Conservation (phyloP, 2,888 invertebrate genomes). For the Steinernema hermaphroditum region DNA sequence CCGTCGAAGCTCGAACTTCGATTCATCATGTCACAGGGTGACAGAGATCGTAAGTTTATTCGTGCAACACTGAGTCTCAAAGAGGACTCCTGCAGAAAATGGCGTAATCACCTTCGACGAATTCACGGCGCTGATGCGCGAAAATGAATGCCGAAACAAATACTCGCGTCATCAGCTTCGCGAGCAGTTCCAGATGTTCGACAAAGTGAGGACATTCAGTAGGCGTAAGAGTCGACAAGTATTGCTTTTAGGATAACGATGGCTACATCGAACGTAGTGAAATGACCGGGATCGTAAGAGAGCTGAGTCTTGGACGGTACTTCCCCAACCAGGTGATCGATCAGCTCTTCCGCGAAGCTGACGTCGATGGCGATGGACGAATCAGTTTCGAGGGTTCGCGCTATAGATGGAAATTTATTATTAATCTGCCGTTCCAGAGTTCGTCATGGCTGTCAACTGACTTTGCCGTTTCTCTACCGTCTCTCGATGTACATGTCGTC, state of each 20-base stretch:
- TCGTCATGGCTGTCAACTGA: conserved; percentile 62
- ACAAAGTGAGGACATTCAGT: conserved; percentile 46
- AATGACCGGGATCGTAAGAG: conserved; percentile 60
- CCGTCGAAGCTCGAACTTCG: conserved; percentile 61
- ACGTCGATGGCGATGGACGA: conserved; percentile 63
- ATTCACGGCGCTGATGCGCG: conserved; percentile 59
- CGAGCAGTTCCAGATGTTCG: conserved; percentile 63
- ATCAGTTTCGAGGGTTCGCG: conserved; percentile 62
- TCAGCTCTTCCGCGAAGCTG: conserved; percentile 62
- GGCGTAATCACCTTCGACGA: conserved; percentile 65
- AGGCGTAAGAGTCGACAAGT: background rate
- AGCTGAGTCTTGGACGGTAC: conserved; percentile 55
- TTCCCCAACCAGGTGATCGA: conserved; percentile 62
- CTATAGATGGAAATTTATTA: background rate
- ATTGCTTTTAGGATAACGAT: conserved; percentile 60
- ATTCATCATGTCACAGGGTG: conserved; percentile 63
- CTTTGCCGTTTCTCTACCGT: background rate
- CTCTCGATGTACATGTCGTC: background rate
- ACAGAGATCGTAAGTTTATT: conserved; percentile 60
- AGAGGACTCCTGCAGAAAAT: conserved; percentile 52
- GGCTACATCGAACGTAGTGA: conserved; percentile 63
- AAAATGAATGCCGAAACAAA: conserved; percentile 43
- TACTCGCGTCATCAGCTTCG: conserved; percentile 55
- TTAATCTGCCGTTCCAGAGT: conserved; percentile 49
- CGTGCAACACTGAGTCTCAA: no score